Base-by-base conservation (phyloP, 2,888 invertebrate genomes). In the Asteroscopus sphinx region DNA sequence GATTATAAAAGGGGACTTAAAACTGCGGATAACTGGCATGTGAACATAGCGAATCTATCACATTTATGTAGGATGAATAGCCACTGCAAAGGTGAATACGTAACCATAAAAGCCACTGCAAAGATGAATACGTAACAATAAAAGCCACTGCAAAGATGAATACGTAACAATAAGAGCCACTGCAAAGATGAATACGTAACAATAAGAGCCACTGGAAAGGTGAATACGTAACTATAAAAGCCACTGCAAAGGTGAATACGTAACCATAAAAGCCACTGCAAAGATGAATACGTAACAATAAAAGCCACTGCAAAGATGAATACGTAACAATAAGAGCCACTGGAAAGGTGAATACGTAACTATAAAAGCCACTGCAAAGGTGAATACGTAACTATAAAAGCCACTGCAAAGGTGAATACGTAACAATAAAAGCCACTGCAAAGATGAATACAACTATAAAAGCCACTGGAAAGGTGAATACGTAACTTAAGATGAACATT, bases 11-110 rank as follows among this genome's bases (percentile, higher is more conserved):
- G 26, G 36, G 44, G 21, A 11, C 15, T 39, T 7, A 17, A 21
- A 48, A 28, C 26, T 57, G 62, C 41, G 21, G 65, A 58, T 36
- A 33, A 16, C 11, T 40, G 73, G 58, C 11, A 25, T 70, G 69
- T 73, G 63, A 70, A 67, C 44, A 26, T 37, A 47, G n/a, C n/a
- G 16, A 32, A 40, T 35, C 53, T 17, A 37, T 21, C 35, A 37
- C 7, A 12, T 51, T 17, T 9, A 35, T 57, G 32, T 35, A 12
- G 39, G 53, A 16, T 63, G 66, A 69, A 60, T 66, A 51, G 36
- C 35, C 7, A 48, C 45, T 37, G 9, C 7, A 26, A 52, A 48
- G 37, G 41, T 35, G 35, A 40, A 45, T 39, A 42, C 11, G n/a
- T n/a, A n/a, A n/a, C n/a, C n/a, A n/a, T n/a, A 69, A 60, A 63